Evolutionary conservation across 2,888 invertebrate species (phyloP).

Genomic region (Latrodectus hesperus): DNA sequence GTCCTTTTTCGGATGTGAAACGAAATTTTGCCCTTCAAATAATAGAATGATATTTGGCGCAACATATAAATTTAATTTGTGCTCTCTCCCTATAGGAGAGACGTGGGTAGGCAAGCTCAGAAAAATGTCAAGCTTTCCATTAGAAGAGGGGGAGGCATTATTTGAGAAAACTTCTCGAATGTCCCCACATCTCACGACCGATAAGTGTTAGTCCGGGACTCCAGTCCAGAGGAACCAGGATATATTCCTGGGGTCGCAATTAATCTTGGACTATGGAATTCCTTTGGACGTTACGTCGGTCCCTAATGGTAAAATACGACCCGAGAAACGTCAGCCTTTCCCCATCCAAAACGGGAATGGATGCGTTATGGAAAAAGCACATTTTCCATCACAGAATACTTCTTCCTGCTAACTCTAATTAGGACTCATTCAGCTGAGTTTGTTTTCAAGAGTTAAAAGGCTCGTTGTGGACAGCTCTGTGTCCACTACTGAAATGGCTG

Average conservation of each 20-base stretch:
- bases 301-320: conserved; percentile 2
- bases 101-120: background rate
- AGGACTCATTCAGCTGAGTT: background rate
- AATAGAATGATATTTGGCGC: too few species aligned
- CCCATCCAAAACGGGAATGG: background rate
- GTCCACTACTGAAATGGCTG: background rate
- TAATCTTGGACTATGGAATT: background rate
- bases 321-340: background rate
- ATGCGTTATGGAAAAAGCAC: background rate
- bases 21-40: too few species aligned
- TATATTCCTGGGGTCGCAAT: conserved; percentile 1
- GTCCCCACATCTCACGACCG: background rate
- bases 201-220: background rate
- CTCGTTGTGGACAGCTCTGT: background rate
- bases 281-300: background rate
- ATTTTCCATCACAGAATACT: background rate
- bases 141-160: background rate
- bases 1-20: too few species aligned
- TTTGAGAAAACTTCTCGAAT: conserved; percentile 1
- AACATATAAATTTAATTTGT: background rate
- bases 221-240: background rate
- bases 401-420: background rate
- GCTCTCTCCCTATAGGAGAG: background rate
- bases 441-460: background rate
- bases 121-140: background rate